Evolutionary conservation across 2,797 vertebrate genomes (phyloP).

Genomic region (Smutsia gigantea): DNA sequence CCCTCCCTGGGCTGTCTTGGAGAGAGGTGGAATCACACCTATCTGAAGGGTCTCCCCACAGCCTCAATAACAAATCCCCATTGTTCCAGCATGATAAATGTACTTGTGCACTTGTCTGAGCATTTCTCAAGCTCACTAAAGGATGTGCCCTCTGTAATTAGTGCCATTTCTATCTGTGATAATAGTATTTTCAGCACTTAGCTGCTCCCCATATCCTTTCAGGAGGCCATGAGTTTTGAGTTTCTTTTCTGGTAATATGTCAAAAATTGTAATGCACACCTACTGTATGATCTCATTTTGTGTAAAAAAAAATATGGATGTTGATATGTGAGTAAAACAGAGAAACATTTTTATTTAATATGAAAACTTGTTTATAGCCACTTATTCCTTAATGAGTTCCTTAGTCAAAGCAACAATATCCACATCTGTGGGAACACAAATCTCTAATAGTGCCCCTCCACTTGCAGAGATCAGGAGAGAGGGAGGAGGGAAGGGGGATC

Average conservation of each 20-base stretch:
- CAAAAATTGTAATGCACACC: background rate
- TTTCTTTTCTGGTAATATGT: background rate
- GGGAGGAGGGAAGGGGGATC: background rate
- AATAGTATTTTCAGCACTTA: background rate
- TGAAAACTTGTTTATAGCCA: background rate
- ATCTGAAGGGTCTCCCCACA: background rate
- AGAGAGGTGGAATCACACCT: background rate
- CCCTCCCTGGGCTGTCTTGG: background rate
- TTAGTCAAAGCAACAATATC: background rate
- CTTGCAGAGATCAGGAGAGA: background rate
- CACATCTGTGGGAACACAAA: background rate
- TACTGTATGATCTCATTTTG: background rate
- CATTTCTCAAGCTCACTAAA: background rate
- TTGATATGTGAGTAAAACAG: background rate
- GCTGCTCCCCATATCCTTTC: background rate
- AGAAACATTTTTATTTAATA: background rate
- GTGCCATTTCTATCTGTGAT: background rate
- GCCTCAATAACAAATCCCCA: background rate
- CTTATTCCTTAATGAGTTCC: background rate
- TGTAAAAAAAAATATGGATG: background rate
- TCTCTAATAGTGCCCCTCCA: background rate
- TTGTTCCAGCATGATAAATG: background rate
- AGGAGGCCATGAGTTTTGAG: background rate
- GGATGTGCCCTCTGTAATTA: no score
- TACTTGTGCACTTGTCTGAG: accelerated